Conservation (phyloP, 2,888 invertebrate genomes). For the Leuctra nigra region DNA sequence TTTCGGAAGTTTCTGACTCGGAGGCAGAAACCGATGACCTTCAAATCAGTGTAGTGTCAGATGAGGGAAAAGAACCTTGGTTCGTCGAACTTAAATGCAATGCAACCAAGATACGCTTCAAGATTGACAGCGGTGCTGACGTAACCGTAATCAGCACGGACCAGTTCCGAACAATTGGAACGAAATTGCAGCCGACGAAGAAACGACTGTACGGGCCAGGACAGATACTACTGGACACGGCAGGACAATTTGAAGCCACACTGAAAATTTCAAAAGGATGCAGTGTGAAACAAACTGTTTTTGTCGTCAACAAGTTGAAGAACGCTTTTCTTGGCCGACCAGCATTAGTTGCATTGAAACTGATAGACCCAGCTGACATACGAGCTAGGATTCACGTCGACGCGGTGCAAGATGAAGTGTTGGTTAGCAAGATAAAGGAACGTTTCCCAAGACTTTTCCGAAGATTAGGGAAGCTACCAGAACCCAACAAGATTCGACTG, state of each 20-base stretch:
- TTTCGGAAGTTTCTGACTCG: background rate
- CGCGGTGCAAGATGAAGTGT: background rate
- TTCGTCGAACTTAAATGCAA: background rate
- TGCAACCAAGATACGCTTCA: background rate
- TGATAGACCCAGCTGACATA: background rate
- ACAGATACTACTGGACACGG: background rate
- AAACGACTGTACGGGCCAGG: background rate
- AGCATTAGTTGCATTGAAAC: background rate
- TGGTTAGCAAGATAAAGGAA: background rate
- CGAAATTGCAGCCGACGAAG: background rate
- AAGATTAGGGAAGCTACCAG: background rate
- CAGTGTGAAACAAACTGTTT: background rate
- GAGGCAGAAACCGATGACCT: background rate
- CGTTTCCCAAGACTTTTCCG: background rate
- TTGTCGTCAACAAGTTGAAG: background rate
- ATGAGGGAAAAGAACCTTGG: background rate
- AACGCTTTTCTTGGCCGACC: background rate
- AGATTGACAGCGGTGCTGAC: background rate
- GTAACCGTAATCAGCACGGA: background rate
- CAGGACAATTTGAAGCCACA: background rate
- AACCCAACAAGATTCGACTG: constrained; percentile 32
- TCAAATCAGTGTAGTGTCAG: background rate
- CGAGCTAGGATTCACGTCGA: background rate
- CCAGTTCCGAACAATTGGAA: background rate
- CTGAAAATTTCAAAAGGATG: background rate